phyloP scores from a whole-genome alignment of 2,888 invertebrate species.

The Coelinius sp. region DNA sequence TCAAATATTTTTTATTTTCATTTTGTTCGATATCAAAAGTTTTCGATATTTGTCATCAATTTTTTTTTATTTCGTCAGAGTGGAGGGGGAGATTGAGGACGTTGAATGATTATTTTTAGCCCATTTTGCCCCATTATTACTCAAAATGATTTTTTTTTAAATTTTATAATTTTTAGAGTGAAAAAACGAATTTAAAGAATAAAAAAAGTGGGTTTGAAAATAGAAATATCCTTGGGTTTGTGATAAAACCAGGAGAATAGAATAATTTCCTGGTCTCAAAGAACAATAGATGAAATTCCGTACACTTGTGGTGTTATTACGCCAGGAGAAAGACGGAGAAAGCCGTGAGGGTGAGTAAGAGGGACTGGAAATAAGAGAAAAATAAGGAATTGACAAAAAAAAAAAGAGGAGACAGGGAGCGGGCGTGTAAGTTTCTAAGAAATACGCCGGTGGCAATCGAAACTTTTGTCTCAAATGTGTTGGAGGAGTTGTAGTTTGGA shows the following conservation, averaged over 20 bases:
- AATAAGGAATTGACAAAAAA: background rate
- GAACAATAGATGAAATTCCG: background rate
- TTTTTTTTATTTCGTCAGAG: background rate
- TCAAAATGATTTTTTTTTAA: too few relatives aligned
- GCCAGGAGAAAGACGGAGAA: background rate
- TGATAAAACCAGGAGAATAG: too few relatives aligned
- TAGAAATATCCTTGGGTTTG: too few relatives aligned
- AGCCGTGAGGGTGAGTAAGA: background rate
- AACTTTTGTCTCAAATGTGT: conserved; percentile 25
- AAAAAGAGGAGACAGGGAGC: background rate
- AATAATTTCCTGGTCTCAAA: background rate
- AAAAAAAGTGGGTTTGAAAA: too few relatives aligned
- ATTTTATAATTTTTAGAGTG: too few relatives aligned
- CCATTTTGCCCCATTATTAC: background rate
- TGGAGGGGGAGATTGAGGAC: background rate
- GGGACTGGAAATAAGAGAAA: background rate
- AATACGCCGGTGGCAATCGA: conserved; percentile 22
- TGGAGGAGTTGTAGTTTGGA: conserved; percentile 7
- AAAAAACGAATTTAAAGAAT: too few relatives aligned
- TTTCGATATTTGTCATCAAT: background rate
- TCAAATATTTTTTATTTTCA: too few relatives aligned
- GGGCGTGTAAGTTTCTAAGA: conserved; percentile 15
- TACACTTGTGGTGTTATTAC: background rate
- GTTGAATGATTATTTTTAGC: background rate
- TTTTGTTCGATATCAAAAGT: too few relatives aligned